These are phyloP conservation scores for Euwallacea fornicatus DNA, from an alignment of 1,140 invertebrate genomes.

Conservation along the genomic window DNA sequence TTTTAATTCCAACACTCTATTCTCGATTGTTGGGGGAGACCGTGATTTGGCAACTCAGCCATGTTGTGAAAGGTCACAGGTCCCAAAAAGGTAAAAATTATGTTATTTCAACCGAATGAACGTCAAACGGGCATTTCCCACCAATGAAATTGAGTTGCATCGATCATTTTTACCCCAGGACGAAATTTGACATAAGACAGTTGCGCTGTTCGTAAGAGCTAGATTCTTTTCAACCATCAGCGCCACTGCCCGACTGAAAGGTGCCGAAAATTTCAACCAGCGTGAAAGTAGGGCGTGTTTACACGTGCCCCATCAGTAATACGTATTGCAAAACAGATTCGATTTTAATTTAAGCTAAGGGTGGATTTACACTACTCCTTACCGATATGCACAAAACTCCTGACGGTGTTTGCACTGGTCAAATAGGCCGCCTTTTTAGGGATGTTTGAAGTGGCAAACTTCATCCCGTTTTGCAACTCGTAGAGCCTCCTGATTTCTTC, in stretches of 20 bases:
- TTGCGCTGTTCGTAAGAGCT: neutral
- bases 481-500: conserved; percentile 79
- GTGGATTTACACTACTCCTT: conserved; percentile 44
- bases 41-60: too few species aligned
- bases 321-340: neutral
- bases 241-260: neutral
- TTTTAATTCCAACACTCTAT: too few species aligned
- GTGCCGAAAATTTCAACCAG: conserved; percentile 12
- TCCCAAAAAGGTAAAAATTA: too few species aligned
- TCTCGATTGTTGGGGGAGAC: too few species aligned
- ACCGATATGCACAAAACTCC: conserved; percentile 83
- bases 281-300: conserved; percentile 44
- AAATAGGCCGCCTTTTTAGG: conserved; percentile 69
- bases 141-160: neutral
- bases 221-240: neutral
- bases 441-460: conserved; percentile 62
- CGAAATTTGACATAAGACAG: neutral
- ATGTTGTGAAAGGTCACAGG: too few species aligned
- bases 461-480: conserved; percentile 62
- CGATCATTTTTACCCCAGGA: neutral
- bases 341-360: neutral
- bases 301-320: neutral
- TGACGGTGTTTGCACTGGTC: conserved; percentile 78
- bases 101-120: too few species aligned
- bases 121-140: too few species aligned